A percentile compares a stretch with the other conserved stretches of the same genome.
Evolutionary conservation across 2,797 vertebrate species (phyloP).

Genomic region (Epinephelus coioides): DNA sequence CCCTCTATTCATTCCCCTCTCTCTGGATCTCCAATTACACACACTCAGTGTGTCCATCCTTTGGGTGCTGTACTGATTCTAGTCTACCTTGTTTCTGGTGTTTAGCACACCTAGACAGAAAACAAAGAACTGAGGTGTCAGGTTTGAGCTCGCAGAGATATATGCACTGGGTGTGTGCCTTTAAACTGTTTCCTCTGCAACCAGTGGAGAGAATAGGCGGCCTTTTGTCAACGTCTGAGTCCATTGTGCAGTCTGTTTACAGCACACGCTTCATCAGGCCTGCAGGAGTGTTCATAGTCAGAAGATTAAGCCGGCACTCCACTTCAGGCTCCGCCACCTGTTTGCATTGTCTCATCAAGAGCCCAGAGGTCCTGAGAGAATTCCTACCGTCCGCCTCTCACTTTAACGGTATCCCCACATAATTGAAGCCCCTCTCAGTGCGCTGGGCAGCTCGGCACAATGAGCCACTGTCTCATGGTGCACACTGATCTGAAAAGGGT

Average conservation of each 20-base stretch:
- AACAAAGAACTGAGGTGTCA: constrained; percentile 59
- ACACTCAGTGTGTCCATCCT: constrained; percentile 25
- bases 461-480: constrained; percentile 72
- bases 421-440: constrained; percentile 51
- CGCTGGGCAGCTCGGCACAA: constrained; percentile 69
- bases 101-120: constrained; percentile 35
- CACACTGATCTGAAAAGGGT: constrained; percentile 59
- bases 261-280: constrained; percentile 28
- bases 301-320: constrained; percentile 25
- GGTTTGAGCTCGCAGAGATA: constrained; percentile 31
- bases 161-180: constrained; percentile 27
- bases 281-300: constrained; percentile 39
- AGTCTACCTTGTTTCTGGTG: constrained; percentile 39
- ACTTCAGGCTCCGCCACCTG: constrained; percentile 58
- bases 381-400: constrained; percentile 47
- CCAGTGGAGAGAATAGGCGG: not conserved
- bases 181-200: constrained; percentile 15
- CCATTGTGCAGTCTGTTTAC: constrained; percentile 56
- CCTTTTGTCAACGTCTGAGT: constrained; percentile 34
- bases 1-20: constrained; percentile 38
- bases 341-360: constrained; percentile 45
- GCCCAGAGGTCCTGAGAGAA: constrained; percentile 69
- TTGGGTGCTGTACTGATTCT: constrained; percentile 25
- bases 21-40: constrained; percentile 60
- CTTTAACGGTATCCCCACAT: constrained; percentile 47